A percentile compares a stretch with the other conserved stretches of the same genome.
Evolutionary conservation across 2,888 invertebrate species (phyloP).

Genomic region (Chirona hameri): DNA sequence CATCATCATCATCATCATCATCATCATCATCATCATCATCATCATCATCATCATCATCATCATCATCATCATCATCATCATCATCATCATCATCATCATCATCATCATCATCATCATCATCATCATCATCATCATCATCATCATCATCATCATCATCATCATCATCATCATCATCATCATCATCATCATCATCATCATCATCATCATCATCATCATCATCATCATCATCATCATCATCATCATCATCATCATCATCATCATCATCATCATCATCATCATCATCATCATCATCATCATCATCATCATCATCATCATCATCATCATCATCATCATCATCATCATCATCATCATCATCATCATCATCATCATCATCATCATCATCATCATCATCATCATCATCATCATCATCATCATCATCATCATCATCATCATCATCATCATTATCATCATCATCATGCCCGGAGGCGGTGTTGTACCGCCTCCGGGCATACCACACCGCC

Average conservation of each 20-base stretch:
- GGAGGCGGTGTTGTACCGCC: too few relatives aligned
- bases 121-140: constrained; percentile 22
- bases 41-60: constrained; percentile 10
- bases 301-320: constrained; percentile 22
- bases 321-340: constrained; percentile 22
- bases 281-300: constrained; percentile 22
- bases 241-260: constrained; percentile 22
- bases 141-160: constrained; percentile 22
- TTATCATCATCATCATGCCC: too few relatives aligned
- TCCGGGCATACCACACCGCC: too few relatives aligned
- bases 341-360: constrained; percentile 22
- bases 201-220: constrained; percentile 22
- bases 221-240: constrained; percentile 22
- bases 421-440: constrained; percentile 10
- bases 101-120: constrained; percentile 22
- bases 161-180: constrained; percentile 22
- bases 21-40: constrained; percentile 22
- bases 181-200: constrained; percentile 10
- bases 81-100: constrained; percentile 22
- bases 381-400: constrained; percentile 22
- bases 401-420: constrained; percentile 22
- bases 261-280: constrained; percentile 22
- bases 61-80: constrained; percentile 22
- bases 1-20: constrained; percentile 7
- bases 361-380: constrained; percentile 22